These are phyloP conservation scores for Rhogogaster chlorosoma DNA, from an alignment of 2,888 invertebrate species.

Conservation along the genomic window DNA sequence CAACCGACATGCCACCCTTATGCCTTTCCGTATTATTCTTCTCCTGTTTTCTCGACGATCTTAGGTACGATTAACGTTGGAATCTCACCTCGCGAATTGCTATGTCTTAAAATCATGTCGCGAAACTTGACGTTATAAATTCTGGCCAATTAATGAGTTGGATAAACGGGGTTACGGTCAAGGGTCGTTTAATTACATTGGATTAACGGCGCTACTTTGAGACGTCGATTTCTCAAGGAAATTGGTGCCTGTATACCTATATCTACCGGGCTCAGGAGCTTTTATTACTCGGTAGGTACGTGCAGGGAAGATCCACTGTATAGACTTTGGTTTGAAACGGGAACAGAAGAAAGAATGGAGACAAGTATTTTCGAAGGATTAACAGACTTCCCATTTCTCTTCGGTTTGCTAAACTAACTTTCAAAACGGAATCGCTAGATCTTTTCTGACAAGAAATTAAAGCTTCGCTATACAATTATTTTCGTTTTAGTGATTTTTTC, in stretches of 20 bases:
- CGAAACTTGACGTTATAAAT: background rate
- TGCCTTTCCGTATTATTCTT: background rate
- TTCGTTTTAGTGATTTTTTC: background rate
- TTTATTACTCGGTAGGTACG: background rate
- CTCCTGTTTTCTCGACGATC: background rate
- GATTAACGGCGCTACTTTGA: constrained; percentile 16
- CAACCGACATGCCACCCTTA: background rate
- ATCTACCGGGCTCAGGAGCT: background rate
- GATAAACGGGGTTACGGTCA: constrained; percentile 18
- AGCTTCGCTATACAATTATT: background rate
- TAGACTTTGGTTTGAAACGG: background rate
- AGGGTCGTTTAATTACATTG: constrained; percentile 5
- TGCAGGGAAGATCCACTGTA: background rate
- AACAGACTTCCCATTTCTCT: background rate
- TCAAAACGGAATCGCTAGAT: background rate
- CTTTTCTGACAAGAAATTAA: background rate
- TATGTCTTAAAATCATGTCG: background rate
- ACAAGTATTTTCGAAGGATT: background rate
- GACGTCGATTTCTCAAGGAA: constrained; percentile 29
- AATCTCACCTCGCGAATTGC: background rate
- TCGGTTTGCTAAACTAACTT: background rate
- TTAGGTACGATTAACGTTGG: no score
- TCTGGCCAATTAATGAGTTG: background rate
- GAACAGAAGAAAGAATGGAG: no score
- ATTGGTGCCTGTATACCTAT: no score